Conservation (phyloP, 2,888 invertebrate genomes). For the Hypomecis punctinalis region DNA sequence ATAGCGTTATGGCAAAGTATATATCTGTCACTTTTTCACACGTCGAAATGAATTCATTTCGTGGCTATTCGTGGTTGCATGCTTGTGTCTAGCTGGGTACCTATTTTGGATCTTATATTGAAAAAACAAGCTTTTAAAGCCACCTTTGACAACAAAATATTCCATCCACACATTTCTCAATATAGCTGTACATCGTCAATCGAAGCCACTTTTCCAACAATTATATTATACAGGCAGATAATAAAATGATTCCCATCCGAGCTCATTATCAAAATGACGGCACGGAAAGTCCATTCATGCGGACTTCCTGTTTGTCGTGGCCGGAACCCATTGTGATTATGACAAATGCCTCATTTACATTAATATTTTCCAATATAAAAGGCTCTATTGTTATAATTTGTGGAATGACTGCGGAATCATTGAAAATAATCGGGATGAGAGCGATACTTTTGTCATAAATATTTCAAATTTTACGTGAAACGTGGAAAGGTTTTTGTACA, state of each 20-base stretch:
- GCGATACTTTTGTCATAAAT: background rate
- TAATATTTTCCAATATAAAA: slow-evolving; percentile 28
- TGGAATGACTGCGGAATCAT: slow-evolving; percentile 8
- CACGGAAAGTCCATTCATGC: slow-evolving; percentile 28
- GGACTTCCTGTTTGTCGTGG: slow-evolving; percentile 23
- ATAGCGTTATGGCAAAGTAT: too few species aligned
- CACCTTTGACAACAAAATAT: background rate
- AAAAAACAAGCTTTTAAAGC: too few species aligned
- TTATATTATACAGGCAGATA: slow-evolving; percentile 14
- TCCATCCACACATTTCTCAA: background rate
- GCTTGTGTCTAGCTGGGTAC: too few species aligned
- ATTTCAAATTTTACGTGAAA: too few species aligned
- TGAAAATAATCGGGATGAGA: slow-evolving; percentile 7
- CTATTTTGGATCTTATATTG: too few species aligned
- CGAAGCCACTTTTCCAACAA: slow-evolving; percentile 1
- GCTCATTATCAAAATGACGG: slow-evolving; percentile 22
- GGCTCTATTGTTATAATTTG: slow-evolving; percentile 16
- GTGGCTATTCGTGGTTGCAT: too few species aligned
- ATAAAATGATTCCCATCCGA: slow-evolving; percentile 17
- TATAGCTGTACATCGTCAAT: slow-evolving; percentile 9
- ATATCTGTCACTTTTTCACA: too few species aligned
- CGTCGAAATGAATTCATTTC: too few species aligned
- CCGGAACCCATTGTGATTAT: slow-evolving; percentile 34
- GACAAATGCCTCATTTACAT: slow-evolving; percentile 35
- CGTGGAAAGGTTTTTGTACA: too few species aligned